Evolutionary conservation across 2,797 vertebrate genomes (phyloP).

Genomic region (Selene dorsalis): DNA sequence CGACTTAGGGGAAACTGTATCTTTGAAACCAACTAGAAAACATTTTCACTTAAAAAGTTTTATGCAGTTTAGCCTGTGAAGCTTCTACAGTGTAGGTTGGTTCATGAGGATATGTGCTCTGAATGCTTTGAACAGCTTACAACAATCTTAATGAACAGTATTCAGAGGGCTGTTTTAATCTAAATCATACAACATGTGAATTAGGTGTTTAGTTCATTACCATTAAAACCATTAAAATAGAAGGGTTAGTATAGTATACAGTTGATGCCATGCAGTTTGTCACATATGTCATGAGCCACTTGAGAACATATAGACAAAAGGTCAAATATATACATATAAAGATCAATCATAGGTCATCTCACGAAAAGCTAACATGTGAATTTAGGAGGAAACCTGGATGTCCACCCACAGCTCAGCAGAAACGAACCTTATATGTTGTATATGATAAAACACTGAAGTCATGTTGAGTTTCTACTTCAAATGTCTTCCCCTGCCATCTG

Average conservation of each 20-base stretch:
- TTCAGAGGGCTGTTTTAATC: constrained; percentile 24
- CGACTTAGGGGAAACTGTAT: constrained; percentile 20
- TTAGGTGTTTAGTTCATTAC: neutral
- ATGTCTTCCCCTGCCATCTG: neutral
- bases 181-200: neutral
- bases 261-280: neutral
- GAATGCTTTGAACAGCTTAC: constrained; percentile 40
- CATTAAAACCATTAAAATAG: neutral
- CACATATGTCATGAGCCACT: neutral
- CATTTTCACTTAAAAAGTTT: constrained; percentile 50
- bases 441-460: constrained; percentile 8
- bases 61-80: constrained; percentile 44
- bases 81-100: constrained; percentile 29
- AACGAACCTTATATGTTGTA: constrained; percentile 2
- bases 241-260: neutral
- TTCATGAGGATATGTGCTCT: constrained; percentile 52
- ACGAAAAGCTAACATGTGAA: constrained; percentile 2
- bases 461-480: neutral
- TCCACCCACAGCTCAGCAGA: constrained; percentile 19
- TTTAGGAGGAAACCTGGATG: constrained; percentile 12
- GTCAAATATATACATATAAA: neutral
- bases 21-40: constrained; percentile 44
- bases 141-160: constrained; percentile 46
- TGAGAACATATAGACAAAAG: neutral
- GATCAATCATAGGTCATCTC: neutral